Evolutionary conservation across 1,140 invertebrate genomes (phyloP).

Genomic region (Aphaenogaster floridana): DNA sequence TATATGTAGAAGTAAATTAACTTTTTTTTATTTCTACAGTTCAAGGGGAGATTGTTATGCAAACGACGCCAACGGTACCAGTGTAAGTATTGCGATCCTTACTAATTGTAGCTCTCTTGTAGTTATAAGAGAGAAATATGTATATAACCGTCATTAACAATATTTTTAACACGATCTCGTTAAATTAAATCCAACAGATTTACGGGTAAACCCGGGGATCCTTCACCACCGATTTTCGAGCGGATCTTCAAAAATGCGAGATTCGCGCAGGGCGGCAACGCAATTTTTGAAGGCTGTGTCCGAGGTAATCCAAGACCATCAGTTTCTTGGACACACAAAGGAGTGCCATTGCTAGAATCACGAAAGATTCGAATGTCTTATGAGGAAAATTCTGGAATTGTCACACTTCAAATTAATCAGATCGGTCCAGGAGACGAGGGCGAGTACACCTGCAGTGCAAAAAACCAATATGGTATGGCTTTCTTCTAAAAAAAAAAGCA

Average conservation of each 20-base stretch:
- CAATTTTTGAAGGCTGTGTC: conserved; percentile 96
- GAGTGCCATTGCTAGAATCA: conserved; percentile 92
- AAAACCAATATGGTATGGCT: conserved; percentile 92
- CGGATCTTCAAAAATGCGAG: conserved; percentile 97
- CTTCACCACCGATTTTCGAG: conserved; percentile 96
- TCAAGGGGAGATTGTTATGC: conserved; percentile 86
- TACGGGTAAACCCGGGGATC: conserved; percentile 88
- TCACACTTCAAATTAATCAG: conserved; percentile 95
- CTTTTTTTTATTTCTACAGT: conserved; percentile 80
- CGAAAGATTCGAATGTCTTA: conserved; percentile 95
- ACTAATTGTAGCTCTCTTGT: background rate
- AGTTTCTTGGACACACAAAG: conserved; percentile 97
- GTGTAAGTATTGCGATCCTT: conserved; percentile 79
- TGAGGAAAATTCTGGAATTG: conserved; percentile 94
- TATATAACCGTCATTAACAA: background rate
- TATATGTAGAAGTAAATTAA: conserved; percentile 7
- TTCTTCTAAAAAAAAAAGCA: background rate
- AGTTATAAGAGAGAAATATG: background rate
- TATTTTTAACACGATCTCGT: background rate
- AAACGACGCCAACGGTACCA: conserved; percentile 84
- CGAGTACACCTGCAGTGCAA: conserved; percentile 97
- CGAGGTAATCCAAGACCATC: conserved; percentile 97
- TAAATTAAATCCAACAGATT: conserved; percentile 74
- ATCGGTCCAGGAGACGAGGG: conserved; percentile 98
- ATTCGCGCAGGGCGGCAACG: conserved; percentile 97